Conservation (phyloP, 2,797 vertebrate species). For the Ctenosaura bakeri region DNA sequence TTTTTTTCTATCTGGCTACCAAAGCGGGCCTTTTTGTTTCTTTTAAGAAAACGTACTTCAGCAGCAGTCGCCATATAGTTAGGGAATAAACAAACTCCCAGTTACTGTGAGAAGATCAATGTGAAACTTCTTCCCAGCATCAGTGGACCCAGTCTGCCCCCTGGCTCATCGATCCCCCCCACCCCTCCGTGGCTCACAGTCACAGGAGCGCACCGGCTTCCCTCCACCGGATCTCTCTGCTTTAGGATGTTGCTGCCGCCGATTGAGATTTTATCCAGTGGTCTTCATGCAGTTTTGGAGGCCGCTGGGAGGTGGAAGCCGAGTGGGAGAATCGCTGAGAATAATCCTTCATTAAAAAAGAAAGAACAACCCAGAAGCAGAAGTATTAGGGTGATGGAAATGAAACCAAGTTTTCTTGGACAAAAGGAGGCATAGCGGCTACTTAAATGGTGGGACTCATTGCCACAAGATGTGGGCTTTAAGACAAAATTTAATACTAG, state of each 20-base stretch:
- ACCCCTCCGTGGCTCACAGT: too few species aligned
- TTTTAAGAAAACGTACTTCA: background rate
- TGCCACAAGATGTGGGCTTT: background rate
- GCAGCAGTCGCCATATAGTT: background rate
- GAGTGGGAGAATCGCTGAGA: background rate
- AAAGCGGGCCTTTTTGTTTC: background rate
- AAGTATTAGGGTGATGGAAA: background rate
- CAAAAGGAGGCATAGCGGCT: background rate
- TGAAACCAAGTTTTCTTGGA: too few species aligned
- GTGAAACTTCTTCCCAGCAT: too few species aligned
- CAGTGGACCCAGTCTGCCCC: too few species aligned
- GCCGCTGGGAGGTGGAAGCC: background rate
- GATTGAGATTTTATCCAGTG: accelerated
- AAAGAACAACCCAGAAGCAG: background rate
- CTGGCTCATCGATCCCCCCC: too few species aligned
- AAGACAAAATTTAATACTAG: background rate
- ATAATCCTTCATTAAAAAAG: background rate
- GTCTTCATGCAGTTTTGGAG: accelerated
- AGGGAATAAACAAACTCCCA: background rate
- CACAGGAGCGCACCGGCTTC: background rate
- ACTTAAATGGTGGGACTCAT: background rate
- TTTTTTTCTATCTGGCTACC: too few species aligned
- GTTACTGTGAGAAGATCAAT: background rate
- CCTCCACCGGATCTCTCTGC: too few species aligned
- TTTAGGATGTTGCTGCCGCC: accelerated